These are phyloP conservation scores for Aradophagus sp. DNA, from an alignment of 1,140 invertebrate genomes.

Conservation along the genomic window DNA sequence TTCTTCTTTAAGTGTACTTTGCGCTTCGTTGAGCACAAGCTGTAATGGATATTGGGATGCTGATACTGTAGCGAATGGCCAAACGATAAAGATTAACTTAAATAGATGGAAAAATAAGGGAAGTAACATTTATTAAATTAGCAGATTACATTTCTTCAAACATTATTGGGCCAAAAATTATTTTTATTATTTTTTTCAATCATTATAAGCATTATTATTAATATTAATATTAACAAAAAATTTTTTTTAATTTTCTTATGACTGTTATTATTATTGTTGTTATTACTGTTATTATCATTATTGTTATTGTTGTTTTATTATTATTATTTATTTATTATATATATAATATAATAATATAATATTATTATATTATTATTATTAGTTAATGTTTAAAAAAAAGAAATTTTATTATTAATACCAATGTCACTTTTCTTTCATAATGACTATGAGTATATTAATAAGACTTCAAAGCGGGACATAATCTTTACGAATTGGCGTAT, in stretches of 20 bases:
- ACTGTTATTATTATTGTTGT: too few species aligned
- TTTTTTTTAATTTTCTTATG: too few species aligned
- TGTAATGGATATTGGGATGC: slow-evolving; percentile 45
- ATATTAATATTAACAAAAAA: too few species aligned
- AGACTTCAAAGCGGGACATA: slow-evolving; percentile 17
- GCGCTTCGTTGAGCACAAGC: slow-evolving; percentile 38
- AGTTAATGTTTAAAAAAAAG: too few species aligned
- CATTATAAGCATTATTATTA: too few species aligned
- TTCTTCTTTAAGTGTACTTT: slow-evolving; percentile 48
- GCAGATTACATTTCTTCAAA: slow-evolving; percentile 16
- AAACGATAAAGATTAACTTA: slow-evolving; percentile 23
- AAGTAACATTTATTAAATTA: too few species aligned
- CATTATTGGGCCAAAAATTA: neutral
- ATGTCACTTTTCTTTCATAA: neutral
- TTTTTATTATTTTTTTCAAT: neutral
- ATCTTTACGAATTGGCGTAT: slow-evolving; percentile 15
- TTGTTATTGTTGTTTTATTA: too few species aligned
- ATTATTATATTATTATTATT: too few species aligned
- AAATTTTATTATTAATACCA: too few species aligned
- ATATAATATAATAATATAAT: too few species aligned
- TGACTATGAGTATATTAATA: slow-evolving; percentile 15
- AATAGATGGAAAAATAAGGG: slow-evolving; percentile 12
- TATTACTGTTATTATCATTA: too few species aligned
- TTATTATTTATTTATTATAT: too few species aligned
- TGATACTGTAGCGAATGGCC: slow-evolving; percentile 22